Percentiles rank a stretch among this genome's conserved stretches.
Evolutionary conservation across 2,797 vertebrate species (phyloP).

Genomic region (Cottoperca gobio): DNA sequence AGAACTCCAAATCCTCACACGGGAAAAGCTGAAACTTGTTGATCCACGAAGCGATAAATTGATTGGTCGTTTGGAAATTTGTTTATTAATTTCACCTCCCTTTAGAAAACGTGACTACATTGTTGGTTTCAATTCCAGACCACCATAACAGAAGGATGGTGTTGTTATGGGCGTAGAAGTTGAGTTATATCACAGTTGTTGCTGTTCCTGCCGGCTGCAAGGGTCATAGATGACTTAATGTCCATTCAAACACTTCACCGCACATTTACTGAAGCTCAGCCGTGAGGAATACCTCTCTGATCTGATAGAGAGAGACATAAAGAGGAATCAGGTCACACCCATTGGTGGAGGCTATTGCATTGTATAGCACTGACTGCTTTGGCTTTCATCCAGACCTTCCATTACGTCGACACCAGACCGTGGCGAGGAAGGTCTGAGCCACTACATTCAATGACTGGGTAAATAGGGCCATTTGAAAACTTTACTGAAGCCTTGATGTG

Average conservation of each 20-base stretch:
- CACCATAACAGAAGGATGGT: background rate
- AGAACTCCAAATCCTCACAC: background rate
- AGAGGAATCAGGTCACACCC: constrained; percentile 48
- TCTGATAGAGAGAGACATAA: constrained; percentile 48
- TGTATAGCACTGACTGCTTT: constrained; percentile 42
- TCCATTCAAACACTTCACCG: constrained; percentile 44
- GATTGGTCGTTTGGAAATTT: no score
- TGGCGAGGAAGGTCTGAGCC: constrained; percentile 38
- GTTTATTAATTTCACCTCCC: no score
- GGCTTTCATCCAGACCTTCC: constrained; percentile 62
- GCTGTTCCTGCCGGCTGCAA: constrained; percentile 8
- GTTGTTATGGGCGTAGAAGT: background rate
- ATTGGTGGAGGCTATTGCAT: constrained; percentile 29
- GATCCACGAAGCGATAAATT: background rate
- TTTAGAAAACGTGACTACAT: background rate
- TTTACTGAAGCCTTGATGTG: background rate
- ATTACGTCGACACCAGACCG: constrained; percentile 65
- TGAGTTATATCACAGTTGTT: constrained; percentile 8
- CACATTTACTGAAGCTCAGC: constrained; percentile 39
- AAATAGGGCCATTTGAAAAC: constrained; percentile 36
- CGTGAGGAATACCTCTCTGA: constrained; percentile 39
- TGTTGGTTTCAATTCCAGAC: background rate
- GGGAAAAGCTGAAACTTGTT: background rate
- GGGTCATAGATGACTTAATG: constrained; percentile 47
- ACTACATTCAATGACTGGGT: constrained; percentile 26